Evolutionary conservation across 2,888 invertebrate species (phyloP).

Genomic region (Seladonia tumulorum): DNA sequence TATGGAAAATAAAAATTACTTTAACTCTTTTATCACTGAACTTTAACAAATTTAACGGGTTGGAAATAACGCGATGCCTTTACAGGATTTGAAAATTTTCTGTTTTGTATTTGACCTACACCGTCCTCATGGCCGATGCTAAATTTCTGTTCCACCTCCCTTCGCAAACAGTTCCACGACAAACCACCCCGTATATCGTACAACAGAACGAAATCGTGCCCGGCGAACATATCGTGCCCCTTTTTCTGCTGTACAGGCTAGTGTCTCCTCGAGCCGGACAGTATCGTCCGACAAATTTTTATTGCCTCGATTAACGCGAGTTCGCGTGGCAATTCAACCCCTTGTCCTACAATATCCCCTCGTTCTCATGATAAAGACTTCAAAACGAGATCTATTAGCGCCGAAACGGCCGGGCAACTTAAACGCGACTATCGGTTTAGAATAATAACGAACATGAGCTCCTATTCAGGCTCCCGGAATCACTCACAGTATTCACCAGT

Average conservation of each 20-base stretch:
- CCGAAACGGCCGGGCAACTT: neutral
- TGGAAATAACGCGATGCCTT: too few relatives aligned
- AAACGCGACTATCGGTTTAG: neutral
- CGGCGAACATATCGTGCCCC: neutral
- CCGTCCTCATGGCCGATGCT: too few relatives aligned
- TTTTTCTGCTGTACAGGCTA: neutral
- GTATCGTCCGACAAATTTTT: neutral
- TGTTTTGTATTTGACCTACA: too few relatives aligned
- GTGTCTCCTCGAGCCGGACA: neutral
- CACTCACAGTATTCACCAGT: too few relatives aligned
- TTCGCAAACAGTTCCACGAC: neutral
- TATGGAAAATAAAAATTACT: too few relatives aligned
- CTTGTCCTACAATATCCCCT: neutral
- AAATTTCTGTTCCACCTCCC: too few relatives aligned
- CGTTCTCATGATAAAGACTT: neutral
- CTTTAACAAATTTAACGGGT: too few relatives aligned
- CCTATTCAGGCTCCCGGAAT: too few relatives aligned
- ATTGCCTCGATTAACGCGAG: slow-evolving; percentile 9
- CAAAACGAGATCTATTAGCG: neutral
- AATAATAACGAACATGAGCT: too few relatives aligned
- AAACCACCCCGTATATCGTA: neutral
- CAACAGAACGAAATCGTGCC: neutral
- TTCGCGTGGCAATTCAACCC: neutral
- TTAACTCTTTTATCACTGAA: too few relatives aligned
- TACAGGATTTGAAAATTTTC: too few relatives aligned